Evolutionary conservation across 2,797 vertebrate genomes (phyloP), one percentile per base, ranked within the genome.

Genomic region (Alosa sapidissima): DNA sequence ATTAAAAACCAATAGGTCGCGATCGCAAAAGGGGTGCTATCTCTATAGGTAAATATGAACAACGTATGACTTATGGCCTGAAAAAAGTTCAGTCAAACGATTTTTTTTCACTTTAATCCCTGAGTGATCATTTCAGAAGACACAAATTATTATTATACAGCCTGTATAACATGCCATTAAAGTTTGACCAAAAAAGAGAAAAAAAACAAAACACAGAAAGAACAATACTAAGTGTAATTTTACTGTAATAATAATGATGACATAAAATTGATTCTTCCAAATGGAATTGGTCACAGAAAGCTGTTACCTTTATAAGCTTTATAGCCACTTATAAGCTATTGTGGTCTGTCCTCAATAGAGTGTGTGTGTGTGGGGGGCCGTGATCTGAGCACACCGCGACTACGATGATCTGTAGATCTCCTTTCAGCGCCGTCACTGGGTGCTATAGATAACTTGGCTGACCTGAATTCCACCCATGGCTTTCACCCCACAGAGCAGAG

Each of bases 371-470:
- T 52, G 16, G 21, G 4, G 16, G 8, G 19, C 16, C 54, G 1
- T 41, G 41, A 41, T 0, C n/a, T 24, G 58, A 78, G 41, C 72
- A 78, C 19, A 78, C 41, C 7, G 1, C 16, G 36, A 8, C 72
- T 47, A 36, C 16, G 41, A 28, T 78, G 72, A 78, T 47, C 36
- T 78, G 14, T 47, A 75, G 13, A 36, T 41, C 47, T 78, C 36
- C 36, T 47, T 9, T 47, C 72, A 78, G 16, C 14, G 41, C 16
- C 21, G 36, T 78, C 72, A 9, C 4, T 9, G 6, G 19, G 16
- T 8, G 16, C 72, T 78, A 47, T 78, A 47, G 72, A 47, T 47
- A 47, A 78, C 72, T 78, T 78, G 41, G 72, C 72, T 47, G 72
- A 78, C 72, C 72, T 78, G 72, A 5, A 78, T 45, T 78, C 21